Evolutionary conservation across 2,113 vertebrate species (phyloP).

Genomic region (Melospiza melodia): DNA sequence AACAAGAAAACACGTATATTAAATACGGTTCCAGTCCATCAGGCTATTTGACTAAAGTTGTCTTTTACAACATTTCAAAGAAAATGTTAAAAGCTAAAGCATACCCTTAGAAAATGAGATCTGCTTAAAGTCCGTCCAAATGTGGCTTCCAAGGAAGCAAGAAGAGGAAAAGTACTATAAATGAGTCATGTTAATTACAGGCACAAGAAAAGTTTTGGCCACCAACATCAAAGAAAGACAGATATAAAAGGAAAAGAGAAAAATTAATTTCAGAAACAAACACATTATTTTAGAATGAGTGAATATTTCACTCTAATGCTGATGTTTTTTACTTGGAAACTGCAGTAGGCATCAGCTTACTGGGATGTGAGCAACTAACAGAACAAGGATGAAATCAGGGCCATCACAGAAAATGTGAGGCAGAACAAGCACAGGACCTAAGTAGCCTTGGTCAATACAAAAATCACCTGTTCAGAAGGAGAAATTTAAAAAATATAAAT

Average conservation of each 20-base stretch:
- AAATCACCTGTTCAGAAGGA: neutral
- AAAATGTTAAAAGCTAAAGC: neutral
- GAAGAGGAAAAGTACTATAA: neutral
- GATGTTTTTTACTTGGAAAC: neutral
- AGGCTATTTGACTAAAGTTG: neutral
- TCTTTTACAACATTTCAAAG: neutral
- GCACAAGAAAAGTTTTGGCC: neutral
- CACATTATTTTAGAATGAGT: neutral
- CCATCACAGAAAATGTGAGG: neutral
- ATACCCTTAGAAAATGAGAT: neutral
- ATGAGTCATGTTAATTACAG: neutral
- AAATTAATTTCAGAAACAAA: neutral
- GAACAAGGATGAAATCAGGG: neutral
- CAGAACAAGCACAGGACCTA: neutral
- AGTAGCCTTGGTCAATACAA: neutral
- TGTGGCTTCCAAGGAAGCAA: neutral
- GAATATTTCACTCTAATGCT: neutral
- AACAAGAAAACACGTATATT: neutral
- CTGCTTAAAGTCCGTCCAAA: neutral
- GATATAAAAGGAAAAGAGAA: neutral
- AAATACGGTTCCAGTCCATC: neutral
- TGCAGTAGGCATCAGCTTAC: neutral
- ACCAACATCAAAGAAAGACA: neutral
- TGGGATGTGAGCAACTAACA: neutral
- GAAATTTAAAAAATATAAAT: neutral